phyloP scores from a whole-genome alignment of 1,140 invertebrate species.

The Steinernema feltiae region DNA sequence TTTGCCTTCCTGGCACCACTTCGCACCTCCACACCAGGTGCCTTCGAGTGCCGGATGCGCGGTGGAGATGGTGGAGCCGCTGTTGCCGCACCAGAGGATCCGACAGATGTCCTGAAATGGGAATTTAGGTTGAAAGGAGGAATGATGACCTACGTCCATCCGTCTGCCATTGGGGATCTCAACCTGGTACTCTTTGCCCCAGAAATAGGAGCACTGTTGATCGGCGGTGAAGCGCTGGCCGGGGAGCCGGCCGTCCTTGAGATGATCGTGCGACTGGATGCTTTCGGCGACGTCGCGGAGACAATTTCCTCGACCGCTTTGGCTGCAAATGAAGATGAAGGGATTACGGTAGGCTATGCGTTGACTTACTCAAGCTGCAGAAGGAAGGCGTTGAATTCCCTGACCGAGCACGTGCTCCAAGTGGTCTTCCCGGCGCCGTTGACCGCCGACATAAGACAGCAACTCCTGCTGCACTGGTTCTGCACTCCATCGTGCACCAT shows the following conservation, averaged over 20 bases:
- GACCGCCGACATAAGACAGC: slow-evolving; percentile 57
- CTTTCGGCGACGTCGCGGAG: slow-evolving; percentile 46
- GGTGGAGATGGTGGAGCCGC: slow-evolving; percentile 54
- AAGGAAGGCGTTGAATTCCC: slow-evolving; percentile 57
- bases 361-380: slow-evolving; percentile 53
- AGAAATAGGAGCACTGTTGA: slow-evolving; percentile 58
- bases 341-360: background rate
- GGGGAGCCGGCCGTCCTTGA: slow-evolving; percentile 49
- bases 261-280: slow-evolving; percentile 45
- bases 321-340: slow-evolving; percentile 42
- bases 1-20: slow-evolving; percentile 55
- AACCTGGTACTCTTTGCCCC: slow-evolving; percentile 55
- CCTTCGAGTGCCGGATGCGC: slow-evolving; percentile 57
- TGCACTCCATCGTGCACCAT: slow-evolving; percentile 58
- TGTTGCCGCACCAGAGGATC: slow-evolving; percentile 57
- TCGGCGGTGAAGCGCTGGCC: slow-evolving; percentile 56
- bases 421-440: slow-evolving; percentile 58
- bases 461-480: slow-evolving; percentile 53
- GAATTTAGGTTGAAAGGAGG: too few relatives aligned
- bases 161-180: slow-evolving; percentile 52
- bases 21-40: slow-evolving; percentile 51
- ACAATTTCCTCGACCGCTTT: slow-evolving; percentile 56
- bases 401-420: slow-evolving; percentile 54
- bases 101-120: slow-evolving; percentile 53
- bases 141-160: slow-evolving; percentile 45